phyloP scores from a whole-genome alignment of 2,113 vertebrate genomes.

The Bufo bufo region DNA sequence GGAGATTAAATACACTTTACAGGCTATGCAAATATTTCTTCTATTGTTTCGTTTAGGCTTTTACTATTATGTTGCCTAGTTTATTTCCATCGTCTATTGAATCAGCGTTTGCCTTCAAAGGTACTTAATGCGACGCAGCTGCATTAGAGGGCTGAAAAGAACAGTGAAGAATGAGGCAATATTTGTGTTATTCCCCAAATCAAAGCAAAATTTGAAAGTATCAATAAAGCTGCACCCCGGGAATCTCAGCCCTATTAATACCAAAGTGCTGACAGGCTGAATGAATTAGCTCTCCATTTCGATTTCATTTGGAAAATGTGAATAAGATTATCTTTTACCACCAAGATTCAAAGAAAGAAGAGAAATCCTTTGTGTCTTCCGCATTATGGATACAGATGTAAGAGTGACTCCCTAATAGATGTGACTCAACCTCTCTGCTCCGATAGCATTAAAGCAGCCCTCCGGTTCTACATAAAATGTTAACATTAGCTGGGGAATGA shows the following conservation, averaged over 20 bases:
- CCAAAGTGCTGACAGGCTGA: slow-evolving; percentile 57
- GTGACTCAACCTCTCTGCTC: neutral
- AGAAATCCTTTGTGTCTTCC: slow-evolving; percentile 9
- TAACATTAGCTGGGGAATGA: too few relatives aligned
- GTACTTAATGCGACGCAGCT: slow-evolving; percentile 52
- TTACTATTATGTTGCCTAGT: slow-evolving; percentile 48
- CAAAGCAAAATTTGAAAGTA: slow-evolving; percentile 66
- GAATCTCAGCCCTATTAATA: slow-evolving; percentile 64
- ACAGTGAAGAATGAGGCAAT: slow-evolving; percentile 64
- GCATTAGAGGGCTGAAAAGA: slow-evolving; percentile 61
- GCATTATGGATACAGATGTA: neutral
- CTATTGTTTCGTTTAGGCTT: slow-evolving; percentile 60
- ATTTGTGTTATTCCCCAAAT: slow-evolving; percentile 66
- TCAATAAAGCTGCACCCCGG: slow-evolving; percentile 62
- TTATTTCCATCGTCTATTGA: slow-evolving; percentile 57
- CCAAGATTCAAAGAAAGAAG: slow-evolving; percentile 44
- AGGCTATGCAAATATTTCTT: slow-evolving; percentile 51
- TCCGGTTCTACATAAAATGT: too few relatives aligned
- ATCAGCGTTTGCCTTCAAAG: slow-evolving; percentile 63
- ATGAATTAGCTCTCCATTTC: slow-evolving; percentile 62
- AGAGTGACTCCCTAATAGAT: neutral
- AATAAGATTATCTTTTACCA: slow-evolving; percentile 55
- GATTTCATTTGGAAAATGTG: slow-evolving; percentile 59
- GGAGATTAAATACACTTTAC: slow-evolving; percentile 59
- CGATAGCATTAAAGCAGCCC: too few relatives aligned